A percentile compares a stretch with the other conserved stretches of the same genome.
Evolutionary conservation across 2,888 invertebrate genomes (phyloP).

Genomic region (Drosophila seclusa): DNA sequence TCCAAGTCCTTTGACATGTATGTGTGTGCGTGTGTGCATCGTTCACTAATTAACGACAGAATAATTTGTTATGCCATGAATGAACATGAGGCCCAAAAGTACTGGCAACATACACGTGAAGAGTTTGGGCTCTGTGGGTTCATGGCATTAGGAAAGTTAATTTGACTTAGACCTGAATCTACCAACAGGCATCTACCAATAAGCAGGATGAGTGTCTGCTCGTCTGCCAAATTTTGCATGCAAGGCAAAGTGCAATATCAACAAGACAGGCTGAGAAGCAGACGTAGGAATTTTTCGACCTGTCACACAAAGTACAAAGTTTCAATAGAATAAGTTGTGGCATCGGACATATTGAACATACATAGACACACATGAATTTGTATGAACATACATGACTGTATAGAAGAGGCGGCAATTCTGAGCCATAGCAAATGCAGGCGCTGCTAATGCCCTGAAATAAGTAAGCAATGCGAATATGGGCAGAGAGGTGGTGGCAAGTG

Average conservation of each 20-base stretch:
- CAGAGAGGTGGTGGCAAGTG: constrained; percentile 14
- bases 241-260: constrained; percentile 78
- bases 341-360: constrained; percentile 35
- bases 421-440: constrained; percentile 23
- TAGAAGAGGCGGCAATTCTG: constrained; percentile 10
- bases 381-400: neutral
- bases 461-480: constrained; percentile 37
- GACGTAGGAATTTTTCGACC: constrained; percentile 61
- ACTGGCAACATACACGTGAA: constrained; percentile 13
- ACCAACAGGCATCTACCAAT: neutral
- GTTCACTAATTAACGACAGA: constrained; percentile 79
- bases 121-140: constrained; percentile 15
- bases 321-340: constrained; percentile 54
- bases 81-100: constrained; percentile 41
- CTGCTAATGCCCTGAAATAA: constrained; percentile 46
- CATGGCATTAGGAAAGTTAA: constrained; percentile 75
- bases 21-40: constrained; percentile 33
- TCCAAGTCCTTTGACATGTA: constrained; percentile 57
- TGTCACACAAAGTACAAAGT: constrained; percentile 70
- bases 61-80: constrained; percentile 76
- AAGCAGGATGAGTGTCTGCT: constrained; percentile 3
- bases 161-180: constrained; percentile 47
- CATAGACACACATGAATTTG: neutral
- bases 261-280: constrained; percentile 46
- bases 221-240: constrained; percentile 70